These are phyloP conservation scores for Elgaria multicarinata DNA, from an alignment of 2,113 vertebrate genomes.

Conservation along the genomic window DNA sequence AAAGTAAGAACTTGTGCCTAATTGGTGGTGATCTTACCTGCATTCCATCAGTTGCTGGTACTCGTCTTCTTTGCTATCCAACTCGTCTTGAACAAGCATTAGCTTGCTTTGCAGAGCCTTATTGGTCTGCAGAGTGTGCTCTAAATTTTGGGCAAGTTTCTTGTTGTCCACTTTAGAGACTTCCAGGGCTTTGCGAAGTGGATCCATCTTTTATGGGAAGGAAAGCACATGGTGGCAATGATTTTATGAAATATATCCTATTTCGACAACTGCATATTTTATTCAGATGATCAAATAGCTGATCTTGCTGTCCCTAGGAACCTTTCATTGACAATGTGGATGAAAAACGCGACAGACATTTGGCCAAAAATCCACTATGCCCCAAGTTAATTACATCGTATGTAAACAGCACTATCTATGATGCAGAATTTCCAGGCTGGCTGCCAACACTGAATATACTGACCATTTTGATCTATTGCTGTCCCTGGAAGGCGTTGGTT, in stretches of 20 bases:
- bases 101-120: slow-evolving; percentile 66
- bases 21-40: slow-evolving; percentile 58
- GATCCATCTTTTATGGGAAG: slow-evolving; percentile 52
- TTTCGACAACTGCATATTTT: neutral
- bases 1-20: neutral
- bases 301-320: neutral
- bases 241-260: neutral
- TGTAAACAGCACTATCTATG: neutral
- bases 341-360: neutral
- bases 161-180: slow-evolving; percentile 70
- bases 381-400: neutral
- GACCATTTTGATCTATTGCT: neutral
- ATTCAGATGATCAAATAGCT: neutral
- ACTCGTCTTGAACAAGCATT: slow-evolving; percentile 55
- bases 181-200: slow-evolving; percentile 72
- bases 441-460: neutral
- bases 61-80: slow-evolving; percentile 69
- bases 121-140: slow-evolving; percentile 72
- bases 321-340: neutral
- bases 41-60: slow-evolving; percentile 60
- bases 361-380: neutral
- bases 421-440: neutral
- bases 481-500: neutral
- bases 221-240: neutral
- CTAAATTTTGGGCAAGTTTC: slow-evolving; percentile 69